Evolutionary conservation across 2,113 vertebrate species (phyloP).

Genomic region (Callorhinus ursinus): DNA sequence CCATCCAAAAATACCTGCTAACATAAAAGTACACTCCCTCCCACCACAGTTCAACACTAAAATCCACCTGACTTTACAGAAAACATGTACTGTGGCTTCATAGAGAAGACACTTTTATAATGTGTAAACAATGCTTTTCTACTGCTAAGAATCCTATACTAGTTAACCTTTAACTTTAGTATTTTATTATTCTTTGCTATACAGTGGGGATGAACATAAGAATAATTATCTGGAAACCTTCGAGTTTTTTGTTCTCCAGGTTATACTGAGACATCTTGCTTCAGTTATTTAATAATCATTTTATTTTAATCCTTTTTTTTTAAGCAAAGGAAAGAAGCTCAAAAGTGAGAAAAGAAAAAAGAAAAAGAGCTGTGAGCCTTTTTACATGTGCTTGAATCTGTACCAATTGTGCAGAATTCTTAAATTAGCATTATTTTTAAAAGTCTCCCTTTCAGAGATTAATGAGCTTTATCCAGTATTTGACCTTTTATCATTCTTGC

Average conservation of each 20-base stretch:
- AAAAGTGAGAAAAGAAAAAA: constrained; percentile 29
- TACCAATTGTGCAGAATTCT: constrained; percentile 72
- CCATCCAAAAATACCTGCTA: constrained; percentile 36
- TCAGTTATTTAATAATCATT: constrained; percentile 72
- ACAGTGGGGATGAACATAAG: constrained; percentile 55
- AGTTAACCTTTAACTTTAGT: constrained; percentile 82
- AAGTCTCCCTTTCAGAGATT: constrained; percentile 77
- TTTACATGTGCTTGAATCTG: constrained; percentile 70
- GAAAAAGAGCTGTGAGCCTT: constrained; percentile 24
- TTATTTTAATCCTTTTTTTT: constrained; percentile 68
- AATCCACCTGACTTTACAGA: constrained; percentile 72
- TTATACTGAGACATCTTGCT: constrained; percentile 59
- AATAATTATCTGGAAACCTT: constrained; percentile 72
- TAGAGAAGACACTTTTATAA: constrained; percentile 62
- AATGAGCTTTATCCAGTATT: constrained; percentile 80
- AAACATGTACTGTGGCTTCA: constrained; percentile 65
- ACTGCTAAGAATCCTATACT: constrained; percentile 77
- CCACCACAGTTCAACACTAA: constrained; percentile 9
- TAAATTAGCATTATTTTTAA: constrained; percentile 80
- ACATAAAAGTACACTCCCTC: constrained; percentile 53
- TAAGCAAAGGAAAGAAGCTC: constrained; percentile 56
- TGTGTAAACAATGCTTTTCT: constrained; percentile 73
- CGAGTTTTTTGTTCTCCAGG: constrained; percentile 52
- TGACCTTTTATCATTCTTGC: constrained; percentile 85
- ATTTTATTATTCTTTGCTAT: constrained; percentile 73